Evolutionary conservation across 2,113 vertebrate genomes (phyloP).

Genomic region (Xyrauchen texanus): DNA sequence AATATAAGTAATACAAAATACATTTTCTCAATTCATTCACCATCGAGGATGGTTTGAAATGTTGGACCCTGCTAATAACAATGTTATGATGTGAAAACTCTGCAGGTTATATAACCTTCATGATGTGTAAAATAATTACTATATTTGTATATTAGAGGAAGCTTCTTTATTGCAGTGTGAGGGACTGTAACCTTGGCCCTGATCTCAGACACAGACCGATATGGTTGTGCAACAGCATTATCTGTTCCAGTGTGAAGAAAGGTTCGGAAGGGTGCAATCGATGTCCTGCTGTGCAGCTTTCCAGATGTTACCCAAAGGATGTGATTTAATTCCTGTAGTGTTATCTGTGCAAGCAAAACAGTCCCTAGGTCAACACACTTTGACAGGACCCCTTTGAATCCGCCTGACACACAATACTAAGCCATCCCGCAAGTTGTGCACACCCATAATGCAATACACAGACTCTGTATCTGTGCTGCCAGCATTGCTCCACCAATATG

Average conservation of each 20-base stretch:
- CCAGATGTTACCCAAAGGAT: constrained; percentile 76
- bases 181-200: constrained; percentile 41
- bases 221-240: constrained; percentile 48
- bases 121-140: background rate
- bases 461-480: background rate
- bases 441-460: constrained; percentile 40
- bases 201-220: constrained; percentile 9
- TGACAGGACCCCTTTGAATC: constrained; percentile 40
- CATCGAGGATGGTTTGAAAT: too few relatives aligned
- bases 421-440: constrained; percentile 32
- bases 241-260: constrained; percentile 51
- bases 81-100: background rate
- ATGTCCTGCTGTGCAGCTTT: constrained; percentile 65
- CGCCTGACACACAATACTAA: constrained; percentile 35
- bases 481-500: too few relatives aligned
- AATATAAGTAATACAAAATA: too few relatives aligned
- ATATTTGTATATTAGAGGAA: constrained; percentile 36
- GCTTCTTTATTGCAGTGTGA: constrained; percentile 18
- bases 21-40: too few relatives aligned
- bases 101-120: too few relatives aligned
- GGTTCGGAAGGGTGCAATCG: constrained; percentile 71
- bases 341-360: constrained; percentile 59
- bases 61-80: background rate
- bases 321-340: constrained; percentile 63
- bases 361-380: constrained; percentile 56